Percentiles rank a stretch among this genome's conserved stretches.
Conservation (phyloP, 2,888 invertebrate genomes). For the Biston stratarius region DNA sequence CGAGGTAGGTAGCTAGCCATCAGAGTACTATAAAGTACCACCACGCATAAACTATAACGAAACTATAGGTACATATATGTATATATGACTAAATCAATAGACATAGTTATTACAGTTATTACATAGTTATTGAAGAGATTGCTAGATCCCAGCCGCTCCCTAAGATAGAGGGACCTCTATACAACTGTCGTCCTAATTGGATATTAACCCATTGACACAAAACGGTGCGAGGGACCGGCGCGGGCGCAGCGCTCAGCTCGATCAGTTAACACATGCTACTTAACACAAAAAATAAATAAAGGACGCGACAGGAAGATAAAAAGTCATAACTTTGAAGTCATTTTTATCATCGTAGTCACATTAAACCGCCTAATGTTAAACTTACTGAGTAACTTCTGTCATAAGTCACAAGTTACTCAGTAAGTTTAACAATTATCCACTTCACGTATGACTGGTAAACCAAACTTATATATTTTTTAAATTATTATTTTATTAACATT, state of each 20-base stretch:
- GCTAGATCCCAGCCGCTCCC: conserved; percentile 9
- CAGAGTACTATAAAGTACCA: no score
- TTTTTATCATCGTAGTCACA: neutral
- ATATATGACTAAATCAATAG: no score
- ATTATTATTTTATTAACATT: no score
- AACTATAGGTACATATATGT: no score
- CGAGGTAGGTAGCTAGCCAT: no score
- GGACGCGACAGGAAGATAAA: conserved; percentile 5
- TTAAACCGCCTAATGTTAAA: neutral
- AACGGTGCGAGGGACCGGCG: conserved; percentile 53
- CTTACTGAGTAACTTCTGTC: no score
- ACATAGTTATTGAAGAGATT: neutral
- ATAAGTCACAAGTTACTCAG: no score
- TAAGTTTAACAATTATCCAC: no score
- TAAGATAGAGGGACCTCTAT: conserved; percentile 30
- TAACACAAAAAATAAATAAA: conserved; percentile 20
- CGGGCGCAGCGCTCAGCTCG: conserved; percentile 25
- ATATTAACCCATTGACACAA: conserved; percentile 67
- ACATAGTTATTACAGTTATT: no score
- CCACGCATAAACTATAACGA: no score
- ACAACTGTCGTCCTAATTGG: conserved; percentile 58
- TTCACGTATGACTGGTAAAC: no score
- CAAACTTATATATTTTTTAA: no score
- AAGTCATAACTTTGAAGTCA: neutral
- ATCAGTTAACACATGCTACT: conserved; percentile 19